Base-by-base conservation (phyloP, 2,888 invertebrate species). In the Aethes cnicana region DNA sequence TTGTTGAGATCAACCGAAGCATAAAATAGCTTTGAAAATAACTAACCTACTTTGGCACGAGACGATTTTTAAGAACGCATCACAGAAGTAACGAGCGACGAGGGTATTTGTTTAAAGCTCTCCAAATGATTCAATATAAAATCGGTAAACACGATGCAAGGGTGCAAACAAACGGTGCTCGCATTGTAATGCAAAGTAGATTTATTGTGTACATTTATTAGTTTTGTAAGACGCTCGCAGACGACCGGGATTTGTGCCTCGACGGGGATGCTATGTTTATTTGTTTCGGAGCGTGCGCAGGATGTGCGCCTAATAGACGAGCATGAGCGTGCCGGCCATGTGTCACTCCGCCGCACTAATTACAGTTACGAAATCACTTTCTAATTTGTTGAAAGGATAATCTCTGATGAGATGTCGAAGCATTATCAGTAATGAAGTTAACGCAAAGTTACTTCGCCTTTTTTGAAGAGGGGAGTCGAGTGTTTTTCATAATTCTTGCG, bases 131-230 rank as follows among this genome's bases (percentile, higher is more conserved):
- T 50, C 35, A 47, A 52, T 54, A 39, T 54, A 47, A 53, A 54
- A 39, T 47, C 32, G 28, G 39, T 32, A 50, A 57, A 55, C 44
- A 52, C 54, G 59, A 56, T 54, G 52, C 59, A 66, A 71, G 72
- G 71, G 72, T 63, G 59, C 54, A 60, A 62, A 61, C 63, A 65
- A 67, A 66, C 64, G 56, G 57, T 58, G 60, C 58, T 54, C 69
- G 65, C 66, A 72, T 74, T 74, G 76, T 77, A 76, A 82, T 78
- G 77, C 76, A 76, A 77, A 76, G 71, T 76, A 71, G 81, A 85
- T 84, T 83, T 82, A 84, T 84, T 77, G 80, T 76, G 69, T 77
- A 79, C 72, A 76, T 84, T 81, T 84, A 84, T 87, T 84, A 79
- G 77, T 80, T 85, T 73, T 69, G 80, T 77, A 81, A 79, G 80